Evolutionary conservation across 2,888 invertebrate genomes (phyloP).

Genomic region (Andrena fulva): DNA sequence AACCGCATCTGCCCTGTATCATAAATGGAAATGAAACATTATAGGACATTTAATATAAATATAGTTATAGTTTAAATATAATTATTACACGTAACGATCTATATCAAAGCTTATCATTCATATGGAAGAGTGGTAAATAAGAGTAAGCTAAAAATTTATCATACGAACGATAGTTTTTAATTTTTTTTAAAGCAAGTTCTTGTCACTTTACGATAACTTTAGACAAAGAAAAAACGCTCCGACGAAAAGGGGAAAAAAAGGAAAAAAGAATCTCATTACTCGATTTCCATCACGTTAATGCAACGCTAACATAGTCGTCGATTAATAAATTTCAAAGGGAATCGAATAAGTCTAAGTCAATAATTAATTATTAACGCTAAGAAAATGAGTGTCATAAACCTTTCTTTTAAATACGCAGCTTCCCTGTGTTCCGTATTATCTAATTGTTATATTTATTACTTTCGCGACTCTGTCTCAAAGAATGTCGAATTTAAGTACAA

Average conservation of each 20-base stretch:
- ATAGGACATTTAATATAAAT: slow-evolving; percentile 46
- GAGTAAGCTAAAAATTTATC: slow-evolving; percentile 18
- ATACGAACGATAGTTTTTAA: slow-evolving; percentile 24
- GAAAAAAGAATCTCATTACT: not conserved
- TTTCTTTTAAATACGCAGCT: slow-evolving; percentile 25
- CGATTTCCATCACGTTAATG: slow-evolving; percentile 6
- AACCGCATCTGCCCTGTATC: slow-evolving; percentile 28
- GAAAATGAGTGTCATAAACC: slow-evolving; percentile 18
- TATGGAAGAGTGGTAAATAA: slow-evolving; percentile 11
- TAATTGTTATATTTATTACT: slow-evolving; percentile 25
- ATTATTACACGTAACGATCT: slow-evolving; percentile 34
- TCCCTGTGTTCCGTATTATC: slow-evolving; percentile 23
- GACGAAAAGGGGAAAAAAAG: not conserved
- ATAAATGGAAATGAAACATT: slow-evolving; percentile 44
- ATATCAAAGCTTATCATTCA: slow-evolving; percentile 47
- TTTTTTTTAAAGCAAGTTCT: slow-evolving; percentile 11
- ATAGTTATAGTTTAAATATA: slow-evolving; percentile 48
- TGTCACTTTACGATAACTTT: slow-evolving; percentile 24
- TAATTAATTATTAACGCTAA: slow-evolving; percentile 38
- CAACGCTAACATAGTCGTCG: slow-evolving; percentile 1
- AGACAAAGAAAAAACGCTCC: not conserved
- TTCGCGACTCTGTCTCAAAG: slow-evolving; percentile 9
- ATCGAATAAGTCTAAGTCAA: slow-evolving; percentile 44
- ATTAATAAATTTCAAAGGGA: slow-evolving; percentile 24
- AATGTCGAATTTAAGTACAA: slow-evolving; percentile 18